Evolutionary conservation across 1,140 invertebrate genomes (phyloP).

Genomic region (Bombus vancouverensis): DNA sequence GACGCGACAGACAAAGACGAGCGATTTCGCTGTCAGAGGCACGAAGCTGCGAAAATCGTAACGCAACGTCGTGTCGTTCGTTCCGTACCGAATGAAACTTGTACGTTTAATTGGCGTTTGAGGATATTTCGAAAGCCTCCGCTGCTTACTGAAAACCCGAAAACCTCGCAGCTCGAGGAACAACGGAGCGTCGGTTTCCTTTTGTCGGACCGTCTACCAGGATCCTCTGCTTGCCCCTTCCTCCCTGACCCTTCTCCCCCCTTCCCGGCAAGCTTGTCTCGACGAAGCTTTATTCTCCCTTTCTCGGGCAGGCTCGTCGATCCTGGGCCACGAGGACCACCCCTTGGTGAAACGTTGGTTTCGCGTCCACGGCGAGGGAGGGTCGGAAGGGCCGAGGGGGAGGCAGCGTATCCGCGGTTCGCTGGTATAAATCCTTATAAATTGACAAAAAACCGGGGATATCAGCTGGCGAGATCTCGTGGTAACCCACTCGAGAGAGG

Average conservation of each 20-base stretch:
- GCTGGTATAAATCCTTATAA: constrained; percentile 78
- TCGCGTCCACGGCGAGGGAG: constrained; percentile 6
- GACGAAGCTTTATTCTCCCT: constrained; percentile 47
- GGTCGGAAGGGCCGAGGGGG: neutral
- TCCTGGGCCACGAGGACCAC: constrained; percentile 55
- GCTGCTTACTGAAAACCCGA: neutral
- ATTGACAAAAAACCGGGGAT: constrained; percentile 78
- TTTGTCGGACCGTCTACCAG: constrained; percentile 27
- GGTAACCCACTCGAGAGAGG: constrained; percentile 68
- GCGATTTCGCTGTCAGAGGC: too few species aligned
- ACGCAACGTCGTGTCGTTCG: too few species aligned
- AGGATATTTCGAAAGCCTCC: neutral
- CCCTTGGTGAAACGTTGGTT: constrained; percentile 54
- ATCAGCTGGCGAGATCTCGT: constrained; percentile 73
- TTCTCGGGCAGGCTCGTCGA: constrained; percentile 33
- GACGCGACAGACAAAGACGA: too few species aligned
- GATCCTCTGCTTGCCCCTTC: neutral
- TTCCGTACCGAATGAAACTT: too few species aligned
- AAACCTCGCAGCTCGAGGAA: constrained; percentile 7
- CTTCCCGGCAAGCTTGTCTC: neutral
- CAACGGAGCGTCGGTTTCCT: constrained; percentile 20
- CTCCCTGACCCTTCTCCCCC: too few species aligned
- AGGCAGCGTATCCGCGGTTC: constrained; percentile 57
- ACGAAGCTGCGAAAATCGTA: too few species aligned
- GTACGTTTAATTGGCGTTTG: too few species aligned